Evolutionary conservation across 2,113 vertebrate genomes (phyloP).

Genomic region (Triplophysa rosa): DNA sequence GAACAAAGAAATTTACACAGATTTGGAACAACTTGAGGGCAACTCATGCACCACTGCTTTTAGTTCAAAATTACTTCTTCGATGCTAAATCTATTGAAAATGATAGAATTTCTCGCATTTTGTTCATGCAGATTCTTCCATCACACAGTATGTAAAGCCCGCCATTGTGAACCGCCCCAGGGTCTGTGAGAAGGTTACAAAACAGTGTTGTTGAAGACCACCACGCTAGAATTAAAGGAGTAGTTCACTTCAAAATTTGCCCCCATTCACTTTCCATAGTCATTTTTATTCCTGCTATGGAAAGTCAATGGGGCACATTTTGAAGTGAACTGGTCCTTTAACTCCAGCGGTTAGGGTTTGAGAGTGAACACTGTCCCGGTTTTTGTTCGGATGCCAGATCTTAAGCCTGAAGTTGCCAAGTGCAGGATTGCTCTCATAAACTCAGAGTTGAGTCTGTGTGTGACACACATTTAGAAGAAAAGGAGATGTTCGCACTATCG

Average conservation of each 20-base stretch:
- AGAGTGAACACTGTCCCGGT: neutral
- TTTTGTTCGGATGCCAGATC: slow-evolving; percentile 22
- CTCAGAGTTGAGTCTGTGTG: slow-evolving; percentile 8
- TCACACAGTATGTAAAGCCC: neutral
- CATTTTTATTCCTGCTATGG: no score
- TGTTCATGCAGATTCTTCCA: neutral
- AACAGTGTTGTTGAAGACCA: slow-evolving; percentile 7
- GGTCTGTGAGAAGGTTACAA: slow-evolving; percentile 12
- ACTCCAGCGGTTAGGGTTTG: neutral
- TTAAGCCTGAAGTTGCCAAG: slow-evolving; percentile 21
- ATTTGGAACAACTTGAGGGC: no score
- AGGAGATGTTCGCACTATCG: slow-evolving; percentile 9
- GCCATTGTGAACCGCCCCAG: neutral
- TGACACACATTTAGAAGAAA: slow-evolving; percentile 11
- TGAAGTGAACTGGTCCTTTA: no score
- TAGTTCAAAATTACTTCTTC: neutral
- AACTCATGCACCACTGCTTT: neutral
- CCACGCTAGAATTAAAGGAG: neutral
- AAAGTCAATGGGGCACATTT: no score
- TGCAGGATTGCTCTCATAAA: slow-evolving; percentile 5
- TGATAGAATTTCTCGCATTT: neutral
- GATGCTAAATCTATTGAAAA: neutral
- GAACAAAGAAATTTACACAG: no score
- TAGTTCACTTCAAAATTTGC: no score
- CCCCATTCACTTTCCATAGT: no score